Base-by-base conservation (phyloP, 2,797 vertebrate species). In the Lacerta viridis region DNA sequence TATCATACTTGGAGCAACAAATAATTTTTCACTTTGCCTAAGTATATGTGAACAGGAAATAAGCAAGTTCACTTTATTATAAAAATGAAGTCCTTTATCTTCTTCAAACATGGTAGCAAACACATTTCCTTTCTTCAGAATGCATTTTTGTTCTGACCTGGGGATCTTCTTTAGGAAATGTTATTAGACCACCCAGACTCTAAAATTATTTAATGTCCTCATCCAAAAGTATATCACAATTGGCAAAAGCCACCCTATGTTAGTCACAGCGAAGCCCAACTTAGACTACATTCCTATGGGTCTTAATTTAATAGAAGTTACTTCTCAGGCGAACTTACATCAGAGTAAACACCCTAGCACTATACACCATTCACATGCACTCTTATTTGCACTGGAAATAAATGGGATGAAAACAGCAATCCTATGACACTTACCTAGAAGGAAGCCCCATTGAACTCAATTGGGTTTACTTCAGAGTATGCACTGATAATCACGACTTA, bases 21-120 rank as follows among this genome's bases (percentile, higher is more conserved):
- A 3, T 8, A 77, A 55, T 9, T 76, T 41, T 71, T 74, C 87
- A 78, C 88, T 93, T 92, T 86, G 77, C 71, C 90, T 92, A 50
- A 0, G 89, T 94, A 64, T 41, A 91, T n/a, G 78, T 85, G 91
- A 93, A 93, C 87, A 91, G 92, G 91, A 93, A 95, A 93, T 74
- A 46, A 36, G 81, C 89, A 90, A 10, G 36, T 84, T 10, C 11
- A 25, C 59, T 61, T 61, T 18, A 61, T 17, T 61, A 61, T 61
- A 61, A 61, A 61, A 23, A 23, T 18, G 6, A 2, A 2, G 87
- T 77, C 86, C 86, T 91, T 90, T 92, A 89, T 89, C 91, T 93
- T 90, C 92, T 92, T 27, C 78, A 91, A 27, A 93, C 79, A 87
- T 33, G 66, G 90, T 80, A 93, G 81, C 90, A 92, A 91, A 93